Base-by-base conservation (phyloP, 2,113 vertebrate genomes). In the Chionodraco myersi region DNA sequence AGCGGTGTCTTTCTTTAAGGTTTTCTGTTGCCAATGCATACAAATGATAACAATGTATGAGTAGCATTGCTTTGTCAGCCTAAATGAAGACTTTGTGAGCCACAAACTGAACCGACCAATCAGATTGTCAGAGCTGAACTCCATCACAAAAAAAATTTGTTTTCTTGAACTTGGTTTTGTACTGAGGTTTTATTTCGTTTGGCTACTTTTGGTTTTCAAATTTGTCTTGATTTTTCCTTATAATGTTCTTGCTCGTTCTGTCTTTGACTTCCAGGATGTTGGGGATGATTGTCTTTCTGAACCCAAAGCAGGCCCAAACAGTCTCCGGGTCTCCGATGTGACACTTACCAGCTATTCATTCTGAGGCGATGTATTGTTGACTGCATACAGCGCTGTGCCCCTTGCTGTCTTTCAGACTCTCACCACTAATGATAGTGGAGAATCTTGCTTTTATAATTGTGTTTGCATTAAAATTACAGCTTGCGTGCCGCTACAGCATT, bases 371-470 rank as follows among this genome's bases (percentile, higher is more conserved):
- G 76, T 67, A 67, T 80, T 60, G 59, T 85, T 74, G 72, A n/a
- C 79, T 80, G 34, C 75, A 82, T 21, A 10, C 65, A 72, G 61
- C 2, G 48, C 75, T 67, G 75, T 8, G 61, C 62, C 64, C 45
- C 5, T 61, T 16, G 65, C 82, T 67, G 81, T 72, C 72, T 92
- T 81, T 91, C 48, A 86, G 80, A 60, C 67, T 15, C 63, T 75
- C 69, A 88, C 92, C 93, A 87, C 92, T 92, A 93, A 92, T 89
- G 64, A 92, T 49, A 93, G 90, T 60, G 85, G 49, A 78, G 64
- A 69, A 87, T 93, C 77, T 85, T 75, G 71, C 84, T 86, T 85
- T 84, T 79, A 88, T 90, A 89, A 88, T 90, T 88, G 65, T 91
- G 88, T 92, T 94, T 91, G 72, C 78, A 75, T 91, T 88, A 71